These are phyloP conservation scores for Ciconia nigra DNA, from an alignment of 2,797 vertebrate genomes.

Conservation along the genomic window DNA sequence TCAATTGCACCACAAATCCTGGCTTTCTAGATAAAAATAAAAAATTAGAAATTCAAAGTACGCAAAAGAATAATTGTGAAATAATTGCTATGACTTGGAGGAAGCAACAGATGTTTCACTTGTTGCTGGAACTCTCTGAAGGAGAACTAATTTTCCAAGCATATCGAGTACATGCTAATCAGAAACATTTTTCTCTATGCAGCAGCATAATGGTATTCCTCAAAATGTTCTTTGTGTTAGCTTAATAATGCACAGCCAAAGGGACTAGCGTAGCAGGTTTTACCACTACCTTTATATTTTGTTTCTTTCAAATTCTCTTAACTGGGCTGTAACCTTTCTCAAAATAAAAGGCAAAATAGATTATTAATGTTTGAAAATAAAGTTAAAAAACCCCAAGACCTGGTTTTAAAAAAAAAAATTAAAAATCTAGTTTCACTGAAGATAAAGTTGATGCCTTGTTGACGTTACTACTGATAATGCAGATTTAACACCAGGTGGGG, in stretches of 20 bases:
- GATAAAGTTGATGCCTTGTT: not conserved
- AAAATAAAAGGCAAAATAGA: not conserved
- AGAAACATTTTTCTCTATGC: constrained; percentile 18
- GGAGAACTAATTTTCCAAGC: constrained; percentile 32
- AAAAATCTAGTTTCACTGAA: not conserved
- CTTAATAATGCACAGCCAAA: not conserved
- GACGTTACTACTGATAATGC: not conserved
- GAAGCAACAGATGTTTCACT: constrained; percentile 53
- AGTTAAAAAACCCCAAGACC: not conserved
- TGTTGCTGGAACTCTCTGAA: constrained; percentile 39
- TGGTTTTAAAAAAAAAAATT: not conserved
- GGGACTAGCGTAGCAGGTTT: not conserved
- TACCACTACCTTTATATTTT: not conserved
- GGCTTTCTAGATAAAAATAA: constrained; percentile 1
- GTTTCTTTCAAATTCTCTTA: not conserved
- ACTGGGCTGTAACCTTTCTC: not conserved
- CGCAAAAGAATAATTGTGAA: constrained; percentile 7
- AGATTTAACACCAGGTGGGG: not conserved
- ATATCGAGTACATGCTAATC: constrained; percentile 6
- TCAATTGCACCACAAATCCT: not conserved
- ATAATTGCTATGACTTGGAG: constrained; percentile 13
- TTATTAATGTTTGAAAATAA: not conserved
- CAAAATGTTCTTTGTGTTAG: constrained; percentile 2
- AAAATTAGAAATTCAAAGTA: not conserved
- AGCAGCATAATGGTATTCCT: not conserved